Evolutionary conservation across 2,888 invertebrate species (phyloP), one percentile per base, ranked within the genome.

Genomic region (Coenonympha arcania): DNA sequence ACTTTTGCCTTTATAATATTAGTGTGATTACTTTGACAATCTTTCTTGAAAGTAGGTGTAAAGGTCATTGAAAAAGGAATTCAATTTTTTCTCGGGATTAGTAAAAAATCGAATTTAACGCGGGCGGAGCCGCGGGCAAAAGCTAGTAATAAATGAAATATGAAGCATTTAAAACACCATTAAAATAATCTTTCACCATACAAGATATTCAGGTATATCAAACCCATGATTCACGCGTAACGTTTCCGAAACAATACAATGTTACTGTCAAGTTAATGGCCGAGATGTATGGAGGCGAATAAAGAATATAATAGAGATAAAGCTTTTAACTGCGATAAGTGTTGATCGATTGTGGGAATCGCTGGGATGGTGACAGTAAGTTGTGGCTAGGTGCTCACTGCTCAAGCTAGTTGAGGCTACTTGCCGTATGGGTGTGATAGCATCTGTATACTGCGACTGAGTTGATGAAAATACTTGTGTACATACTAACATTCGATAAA

Each of bases 291-390:
- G 56, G 50, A 31, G 45, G 45, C 57, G 46, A 57, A 55, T 48
- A 50, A 49, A 57, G 48, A 48, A 47, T 47, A 52, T 49, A 58
- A 50, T 55, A 45, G 63, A 79, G 83, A 83, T 84, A 84, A 78
- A 70, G 69, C 80, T 82, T 79, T 84, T 84, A 82, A 75, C 71
- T 39, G 47, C 74, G 84, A 84, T 85, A 84, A 79, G 70, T 65
- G 59, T 61, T 86, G 85, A 86, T 86, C 79, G 85, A 86, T 85
- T 75, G 84, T 86, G 85, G 80, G 85, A 86, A 82, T 68, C 64
- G 58, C 54, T 51, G 65, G 68, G 73, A 68, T 68, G 81, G 76
- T 78, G 84, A 84, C 85, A 84, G 79, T 79, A 79, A 81, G 79
- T 77, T 76, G 79, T 76, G 72, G n/a, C n/a, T n/a, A 77, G 73